Percentiles rank a stretch among this genome's conserved stretches.
Evolutionary conservation across 2,888 invertebrate species (phyloP).

Genomic region (Dyspetes luteomarginatus): DNA sequence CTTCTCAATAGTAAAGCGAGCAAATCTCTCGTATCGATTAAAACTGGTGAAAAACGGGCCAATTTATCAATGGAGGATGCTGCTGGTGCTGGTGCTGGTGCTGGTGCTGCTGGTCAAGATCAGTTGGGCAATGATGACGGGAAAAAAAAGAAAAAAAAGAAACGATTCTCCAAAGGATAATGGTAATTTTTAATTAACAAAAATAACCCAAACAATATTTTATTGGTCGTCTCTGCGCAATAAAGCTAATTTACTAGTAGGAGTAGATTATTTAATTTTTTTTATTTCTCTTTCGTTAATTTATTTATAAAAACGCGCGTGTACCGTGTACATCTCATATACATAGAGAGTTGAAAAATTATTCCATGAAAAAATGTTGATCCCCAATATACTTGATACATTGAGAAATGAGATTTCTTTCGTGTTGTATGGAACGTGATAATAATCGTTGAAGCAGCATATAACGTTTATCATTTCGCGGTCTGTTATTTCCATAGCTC

Average conservation of each 20-base stretch:
- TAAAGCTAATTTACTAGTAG: conserved; percentile 47
- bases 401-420: conserved; percentile 94
- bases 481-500: conserved; percentile 16
- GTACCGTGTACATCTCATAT: no score
- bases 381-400: conserved; percentile 92
- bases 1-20: conserved; percentile 82
- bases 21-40: conserved; percentile 87
- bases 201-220: background rate
- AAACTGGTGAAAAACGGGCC: conserved; percentile 84
- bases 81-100: no score
- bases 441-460: conserved; percentile 89
- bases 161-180: conserved; percentile 68
- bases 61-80: conserved; percentile 62
- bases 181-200: conserved; percentile 1
- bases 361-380: conserved; percentile 89
- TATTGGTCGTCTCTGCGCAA: conserved; percentile 32
- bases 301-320: conserved; percentile 39
- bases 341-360: no score
- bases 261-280: background rate
- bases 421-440: conserved; percentile 91
- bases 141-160: conserved; percentile 66
- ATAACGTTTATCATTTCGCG: conserved; percentile 61
- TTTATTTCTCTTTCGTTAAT: background rate
- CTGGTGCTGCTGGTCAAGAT: no score
- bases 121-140: conserved; percentile 31